Evolutionary conservation across 2,888 invertebrate species (phyloP), one percentile per base, ranked within the genome.

Genomic region (Philereme transversata): DNA sequence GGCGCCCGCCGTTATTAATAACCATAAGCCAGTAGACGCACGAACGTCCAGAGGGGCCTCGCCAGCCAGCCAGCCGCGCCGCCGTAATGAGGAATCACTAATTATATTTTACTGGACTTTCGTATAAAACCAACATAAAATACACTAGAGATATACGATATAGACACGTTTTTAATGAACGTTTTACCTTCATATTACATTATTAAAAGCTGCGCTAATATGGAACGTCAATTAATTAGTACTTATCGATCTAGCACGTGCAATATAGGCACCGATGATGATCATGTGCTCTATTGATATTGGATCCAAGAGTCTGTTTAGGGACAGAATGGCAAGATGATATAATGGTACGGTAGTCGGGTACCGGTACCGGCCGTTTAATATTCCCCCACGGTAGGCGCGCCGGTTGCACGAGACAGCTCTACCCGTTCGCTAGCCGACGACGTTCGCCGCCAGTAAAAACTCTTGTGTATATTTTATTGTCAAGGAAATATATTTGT

Each of bases 1-100:
- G 78, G 80, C 80, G 82, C 83, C 81, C 82, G 83, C 86, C 84
- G 91, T 90, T 92, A 92, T 92, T 92, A 92, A 92, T 92, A 91
- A 92, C 92, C 91, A 92, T 92, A 92, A 91, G 92, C 91, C 89
- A 83, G 88, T 88, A 90, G 91, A 92, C 90, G 91, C 90, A 92
- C 90, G 91, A 90, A 90, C 90, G 90, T 90, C 90, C 91, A 91
- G 91, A 91, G 91, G 90, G 91, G 91, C 90, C 91, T 81, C 73
- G 82, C 83, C 74, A 82, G 84, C 86, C 56, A 59, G 63, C 63
- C 51, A 8, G 50, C 50, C 86, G 86, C 85, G 84, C 88, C 85
- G 84, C 88, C 78, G 85, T 92, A 92, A 92, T 92, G 90, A 92
- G 89, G 90, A 92, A 90, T 91, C 91, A 87, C 91, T 92, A 91